A percentile compares a stretch with the other conserved stretches of the same genome.
phyloP scores from a whole-genome alignment of 2,797 vertebrate species.

The Halcyon smyrnensis region DNA sequence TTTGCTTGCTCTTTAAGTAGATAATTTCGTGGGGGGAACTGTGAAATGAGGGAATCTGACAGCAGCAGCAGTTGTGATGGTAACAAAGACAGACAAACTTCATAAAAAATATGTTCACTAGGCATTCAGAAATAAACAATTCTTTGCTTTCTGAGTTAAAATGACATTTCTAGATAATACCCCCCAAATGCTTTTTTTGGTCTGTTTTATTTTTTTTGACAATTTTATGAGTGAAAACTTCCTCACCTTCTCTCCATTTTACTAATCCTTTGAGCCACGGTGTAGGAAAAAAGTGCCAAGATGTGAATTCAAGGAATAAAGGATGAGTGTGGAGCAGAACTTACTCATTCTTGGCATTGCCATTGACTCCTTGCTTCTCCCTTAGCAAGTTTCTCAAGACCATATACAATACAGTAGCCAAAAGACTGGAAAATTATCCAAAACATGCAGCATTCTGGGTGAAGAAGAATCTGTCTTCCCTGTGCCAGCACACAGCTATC shows the following conservation, averaged over 20 bases:
- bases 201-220: neutral
- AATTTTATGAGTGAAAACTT: neutral
- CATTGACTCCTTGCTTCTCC: neutral
- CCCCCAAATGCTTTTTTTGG: neutral
- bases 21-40: neutral
- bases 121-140: neutral
- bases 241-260: neutral
- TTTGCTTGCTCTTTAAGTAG: constrained; percentile 37
- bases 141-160: neutral
- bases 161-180: neutral
- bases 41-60: constrained; percentile 23
- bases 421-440: neutral
- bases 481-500: neutral
- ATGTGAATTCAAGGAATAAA: neutral
- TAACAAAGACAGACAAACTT: neutral
- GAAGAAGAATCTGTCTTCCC: neutral
- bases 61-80: neutral
- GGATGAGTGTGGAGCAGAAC: neutral
- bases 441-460: neutral
- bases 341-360: neutral
- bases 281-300: neutral
- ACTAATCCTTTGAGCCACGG: neutral
- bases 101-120: neutral
- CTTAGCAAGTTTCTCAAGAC: neutral
- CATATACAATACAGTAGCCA: neutral